Evolutionary conservation across 2,797 vertebrate genomes (phyloP).

Genomic region (Gymnoscopelus microlampas): DNA sequence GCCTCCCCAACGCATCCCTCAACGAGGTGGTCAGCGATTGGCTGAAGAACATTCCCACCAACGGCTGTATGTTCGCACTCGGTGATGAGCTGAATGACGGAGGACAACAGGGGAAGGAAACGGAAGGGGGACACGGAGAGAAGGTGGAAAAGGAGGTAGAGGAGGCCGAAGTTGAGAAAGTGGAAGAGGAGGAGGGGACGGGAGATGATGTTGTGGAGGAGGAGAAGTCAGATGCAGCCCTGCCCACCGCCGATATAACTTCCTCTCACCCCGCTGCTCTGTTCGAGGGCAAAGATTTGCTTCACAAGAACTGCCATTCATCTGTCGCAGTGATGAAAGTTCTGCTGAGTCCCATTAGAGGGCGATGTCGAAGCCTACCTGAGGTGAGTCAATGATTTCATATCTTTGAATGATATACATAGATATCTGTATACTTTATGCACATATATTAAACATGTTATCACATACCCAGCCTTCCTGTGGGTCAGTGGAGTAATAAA

Average conservation of each 20-base stretch:
- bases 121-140: conserved; percentile 10
- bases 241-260: not conserved
- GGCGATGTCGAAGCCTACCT: conserved; percentile 85
- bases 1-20: conserved; percentile 85
- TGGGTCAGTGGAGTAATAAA: too few species aligned
- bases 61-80: conserved; percentile 69
- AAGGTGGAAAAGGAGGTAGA: conserved; percentile 30
- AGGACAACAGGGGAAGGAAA: not conserved
- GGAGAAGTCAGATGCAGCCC: conserved; percentile 26
- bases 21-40: conserved; percentile 88
- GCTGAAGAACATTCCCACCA: conserved; percentile 86
- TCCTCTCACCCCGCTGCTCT: not conserved
- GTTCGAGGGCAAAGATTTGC: conserved; percentile 21
- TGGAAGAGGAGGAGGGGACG: conserved; percentile 11
- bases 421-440: not conserved
- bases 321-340: conserved; percentile 88
- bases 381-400: conserved; percentile 70
- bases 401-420: not conserved
- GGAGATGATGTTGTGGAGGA: conserved; percentile 35
- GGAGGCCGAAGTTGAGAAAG: conserved; percentile 17
- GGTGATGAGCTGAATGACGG: conserved; percentile 59
- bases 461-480: too few species aligned
- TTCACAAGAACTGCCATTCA: conserved; percentile 76
- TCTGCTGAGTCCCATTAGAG: conserved; percentile 76
- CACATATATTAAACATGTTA: too few species aligned